Conservation (phyloP, 30 jellyfish, hydroid and myxozoan species). For the Aurelia aurita complex sp. Pacific region DNA sequence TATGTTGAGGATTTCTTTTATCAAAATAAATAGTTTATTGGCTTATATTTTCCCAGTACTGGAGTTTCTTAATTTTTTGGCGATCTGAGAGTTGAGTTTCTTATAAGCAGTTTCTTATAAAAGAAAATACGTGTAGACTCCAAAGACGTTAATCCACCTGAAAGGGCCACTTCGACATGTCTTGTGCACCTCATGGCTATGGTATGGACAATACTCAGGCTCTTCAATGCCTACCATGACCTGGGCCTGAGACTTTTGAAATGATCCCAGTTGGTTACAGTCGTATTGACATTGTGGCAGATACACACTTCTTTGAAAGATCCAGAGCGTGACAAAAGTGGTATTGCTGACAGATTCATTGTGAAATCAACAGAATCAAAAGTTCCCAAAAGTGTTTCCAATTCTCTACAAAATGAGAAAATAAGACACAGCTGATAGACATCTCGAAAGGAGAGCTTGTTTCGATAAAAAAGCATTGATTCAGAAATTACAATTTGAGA, state of each 20-base stretch:
- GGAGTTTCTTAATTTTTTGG: not conserved
- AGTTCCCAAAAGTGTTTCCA: slow-evolving; percentile 28
- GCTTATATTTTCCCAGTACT: too few relatives aligned
- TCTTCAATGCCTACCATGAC: slow-evolving; percentile 24
- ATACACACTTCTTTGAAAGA: slow-evolving; percentile 21
- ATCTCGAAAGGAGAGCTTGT: slow-evolving; percentile 6
- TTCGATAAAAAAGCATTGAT: slow-evolving; percentile 1
- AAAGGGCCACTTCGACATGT: slow-evolving; percentile 31
- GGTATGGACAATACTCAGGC: not conserved
- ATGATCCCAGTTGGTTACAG: slow-evolving; percentile 31
- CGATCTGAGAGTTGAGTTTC: too few relatives aligned
- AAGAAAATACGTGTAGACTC: slow-evolving; percentile 1
- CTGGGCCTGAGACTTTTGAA: slow-evolving; percentile 13
- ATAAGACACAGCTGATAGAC: slow-evolving; percentile 7
- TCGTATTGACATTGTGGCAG: slow-evolving; percentile 49
- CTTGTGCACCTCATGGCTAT: slow-evolving; percentile 40
- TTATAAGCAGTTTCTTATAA: too few relatives aligned
- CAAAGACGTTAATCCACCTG: slow-evolving; percentile 5
- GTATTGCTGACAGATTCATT: slow-evolving; percentile 8
- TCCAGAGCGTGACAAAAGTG: slow-evolving; percentile 35
- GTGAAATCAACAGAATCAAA: slow-evolving; percentile 8
- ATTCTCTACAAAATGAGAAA: slow-evolving; percentile 6
- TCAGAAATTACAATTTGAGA: not conserved
- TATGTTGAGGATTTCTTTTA: too few relatives aligned
- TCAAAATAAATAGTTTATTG: too few relatives aligned